A percentile compares a stretch with the other conserved stretches of the same genome.
Conservation (phyloP, 2,797 vertebrate species). For the Chaunax sp. region DNA sequence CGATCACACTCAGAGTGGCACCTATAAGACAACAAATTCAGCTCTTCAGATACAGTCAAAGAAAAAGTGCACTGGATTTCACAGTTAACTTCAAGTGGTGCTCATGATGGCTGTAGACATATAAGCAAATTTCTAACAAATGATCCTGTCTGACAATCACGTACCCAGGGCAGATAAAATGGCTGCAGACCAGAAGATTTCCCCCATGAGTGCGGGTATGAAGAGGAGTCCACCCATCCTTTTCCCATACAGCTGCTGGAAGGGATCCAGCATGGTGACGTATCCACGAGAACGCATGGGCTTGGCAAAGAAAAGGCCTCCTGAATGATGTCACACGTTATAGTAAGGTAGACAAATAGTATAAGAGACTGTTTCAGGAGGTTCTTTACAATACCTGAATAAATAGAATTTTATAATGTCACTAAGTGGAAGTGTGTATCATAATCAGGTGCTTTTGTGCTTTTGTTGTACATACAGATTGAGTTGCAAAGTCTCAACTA, state of each 20-base stretch:
- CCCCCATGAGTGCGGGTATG: conserved; percentile 96
- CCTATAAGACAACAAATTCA: conserved; percentile 74
- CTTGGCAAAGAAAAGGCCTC: conserved; percentile 97
- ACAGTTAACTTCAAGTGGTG: neutral
- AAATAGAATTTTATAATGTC: neutral
- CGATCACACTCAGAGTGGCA: conserved; percentile 96
- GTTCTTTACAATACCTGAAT: neutral
- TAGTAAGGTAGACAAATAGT: neutral
- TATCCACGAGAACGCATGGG: conserved; percentile 97
- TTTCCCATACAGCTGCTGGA: conserved; percentile 96
- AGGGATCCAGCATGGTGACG: conserved; percentile 98
- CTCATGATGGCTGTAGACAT: neutral
- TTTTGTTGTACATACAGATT: neutral
- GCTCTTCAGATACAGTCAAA: neutral
- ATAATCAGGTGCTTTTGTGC: too few relatives aligned
- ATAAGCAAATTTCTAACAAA: neutral
- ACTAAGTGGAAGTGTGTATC: neutral
- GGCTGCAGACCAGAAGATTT: conserved; percentile 99
- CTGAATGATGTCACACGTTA: conserved; percentile 71
- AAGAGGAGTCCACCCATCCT: conserved; percentile 97
- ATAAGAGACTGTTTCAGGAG: neutral
- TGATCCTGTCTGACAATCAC: conserved; percentile 25
- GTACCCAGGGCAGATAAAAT: conserved; percentile 97
- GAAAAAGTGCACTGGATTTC: neutral
- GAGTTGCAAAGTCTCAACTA: neutral